Conservation (phyloP, 2,797 vertebrate species). For the Parauchenoglanis punctatus region DNA sequence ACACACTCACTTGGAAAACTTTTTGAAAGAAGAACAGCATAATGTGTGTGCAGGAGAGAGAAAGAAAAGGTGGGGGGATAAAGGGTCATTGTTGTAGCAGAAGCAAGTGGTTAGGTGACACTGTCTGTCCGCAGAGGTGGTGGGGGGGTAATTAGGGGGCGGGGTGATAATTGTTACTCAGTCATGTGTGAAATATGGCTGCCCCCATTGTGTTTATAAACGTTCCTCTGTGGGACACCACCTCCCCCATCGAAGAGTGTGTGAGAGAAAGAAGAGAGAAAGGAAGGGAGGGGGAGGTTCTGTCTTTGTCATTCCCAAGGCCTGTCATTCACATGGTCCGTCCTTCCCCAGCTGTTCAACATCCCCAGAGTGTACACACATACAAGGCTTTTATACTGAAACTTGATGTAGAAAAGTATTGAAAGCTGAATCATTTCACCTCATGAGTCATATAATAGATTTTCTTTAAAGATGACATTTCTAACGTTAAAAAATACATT, state of each 20-base stretch:
- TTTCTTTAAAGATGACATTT: neutral
- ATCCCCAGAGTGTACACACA: conserved; percentile 47
- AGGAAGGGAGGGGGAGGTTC: conserved; percentile 22
- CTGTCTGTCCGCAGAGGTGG: conserved; percentile 65
- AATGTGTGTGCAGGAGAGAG: conserved; percentile 29
- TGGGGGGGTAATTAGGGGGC: conserved; percentile 39
- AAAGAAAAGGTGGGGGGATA: conserved; percentile 60
- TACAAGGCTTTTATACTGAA: conserved; percentile 11
- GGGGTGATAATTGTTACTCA: conserved; percentile 72
- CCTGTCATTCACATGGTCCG: conserved; percentile 36
- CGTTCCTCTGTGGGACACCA: conserved; percentile 61
- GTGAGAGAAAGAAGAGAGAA: conserved; percentile 41
- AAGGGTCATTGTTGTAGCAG: conserved; percentile 75
- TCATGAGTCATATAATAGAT: neutral
- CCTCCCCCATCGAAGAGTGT: conserved; percentile 52
- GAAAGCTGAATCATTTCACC: neutral
- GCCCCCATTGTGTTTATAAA: conserved; percentile 71
- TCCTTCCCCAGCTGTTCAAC: conserved; percentile 56
- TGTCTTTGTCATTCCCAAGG: conserved; percentile 42
- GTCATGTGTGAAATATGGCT: conserved; percentile 74
- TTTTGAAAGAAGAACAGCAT: conserved; percentile 10
- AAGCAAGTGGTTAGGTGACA: conserved; percentile 71
- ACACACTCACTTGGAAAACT: conserved; percentile 4
- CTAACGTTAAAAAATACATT: neutral
- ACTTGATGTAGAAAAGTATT: neutral